These are phyloP conservation scores for Pseudonaja textilis DNA, from an alignment of 2,113 vertebrate species.

Conservation along the genomic window DNA sequence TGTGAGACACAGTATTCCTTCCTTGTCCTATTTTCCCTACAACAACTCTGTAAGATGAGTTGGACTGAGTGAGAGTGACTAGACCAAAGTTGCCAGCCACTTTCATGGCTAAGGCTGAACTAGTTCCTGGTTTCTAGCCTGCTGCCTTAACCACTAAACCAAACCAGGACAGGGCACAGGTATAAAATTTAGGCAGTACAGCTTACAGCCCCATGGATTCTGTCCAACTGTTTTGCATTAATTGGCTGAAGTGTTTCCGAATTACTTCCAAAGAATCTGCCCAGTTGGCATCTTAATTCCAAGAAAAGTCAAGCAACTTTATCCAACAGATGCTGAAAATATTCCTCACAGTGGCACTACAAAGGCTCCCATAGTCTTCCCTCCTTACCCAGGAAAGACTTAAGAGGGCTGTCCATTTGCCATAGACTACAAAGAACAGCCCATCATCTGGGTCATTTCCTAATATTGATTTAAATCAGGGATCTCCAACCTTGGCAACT, in stretches of 20 bases:
- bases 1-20: no score
- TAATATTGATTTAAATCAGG: neutral
- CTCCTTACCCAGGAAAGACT: neutral
- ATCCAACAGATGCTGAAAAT: neutral
- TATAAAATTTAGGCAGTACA: neutral
- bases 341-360: neutral
- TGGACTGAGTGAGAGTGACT: no score
- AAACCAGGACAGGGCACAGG: neutral
- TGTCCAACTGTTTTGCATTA: neutral
- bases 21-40: no score
- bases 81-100: no score
- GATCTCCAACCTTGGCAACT: no score
- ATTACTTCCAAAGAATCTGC: neutral
- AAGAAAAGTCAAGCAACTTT: neutral
- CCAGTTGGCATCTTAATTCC: neutral
- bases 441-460: neutral
- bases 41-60: no score
- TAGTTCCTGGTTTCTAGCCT: no score
- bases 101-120: no score
- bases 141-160: no score
- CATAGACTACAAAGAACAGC: neutral
- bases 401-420: neutral
- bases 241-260: neutral
- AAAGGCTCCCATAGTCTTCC: neutral
- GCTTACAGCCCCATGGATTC: neutral